Percentiles rank a stretch among this genome's conserved stretches.
These are phyloP conservation scores for Chloroceryle amazona DNA, from an alignment of 2,797 vertebrate species.

Conservation along the genomic window DNA sequence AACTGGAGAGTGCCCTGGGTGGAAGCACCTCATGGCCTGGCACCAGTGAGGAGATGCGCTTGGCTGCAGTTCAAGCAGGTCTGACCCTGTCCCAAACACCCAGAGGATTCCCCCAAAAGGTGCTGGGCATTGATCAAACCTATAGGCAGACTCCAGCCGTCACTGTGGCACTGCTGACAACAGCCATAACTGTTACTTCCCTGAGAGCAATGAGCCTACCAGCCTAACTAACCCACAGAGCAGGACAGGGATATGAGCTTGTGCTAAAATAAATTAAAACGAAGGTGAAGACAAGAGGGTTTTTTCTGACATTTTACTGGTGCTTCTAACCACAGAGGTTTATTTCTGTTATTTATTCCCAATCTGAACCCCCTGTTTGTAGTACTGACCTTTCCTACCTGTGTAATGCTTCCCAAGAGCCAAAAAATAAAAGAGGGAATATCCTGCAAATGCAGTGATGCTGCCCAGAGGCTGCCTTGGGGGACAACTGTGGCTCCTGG, in stretches of 20 bases:
- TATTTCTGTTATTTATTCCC: background rate
- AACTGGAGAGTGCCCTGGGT: background rate
- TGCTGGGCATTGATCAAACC: background rate
- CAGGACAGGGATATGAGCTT: fast-evolving
- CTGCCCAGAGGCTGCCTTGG: background rate
- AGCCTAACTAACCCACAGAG: fast-evolving
- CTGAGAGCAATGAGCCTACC: background rate
- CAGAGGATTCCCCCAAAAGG: fast-evolving
- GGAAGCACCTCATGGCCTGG: background rate
- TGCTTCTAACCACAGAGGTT: background rate
- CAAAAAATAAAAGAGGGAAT: background rate
- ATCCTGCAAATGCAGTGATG: background rate
- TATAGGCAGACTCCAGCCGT: background rate
- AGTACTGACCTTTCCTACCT: background rate
- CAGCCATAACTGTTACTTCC: background rate
- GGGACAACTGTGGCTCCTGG: background rate
- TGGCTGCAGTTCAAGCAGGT: background rate
- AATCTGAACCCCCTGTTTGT: background rate
- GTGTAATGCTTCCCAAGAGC: background rate
- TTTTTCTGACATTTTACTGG: background rate
- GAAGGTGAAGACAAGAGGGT: background rate
- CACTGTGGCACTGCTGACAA: fast-evolving
- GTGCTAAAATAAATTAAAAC: background rate
- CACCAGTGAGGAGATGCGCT: fast-evolving
- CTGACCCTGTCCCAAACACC: background rate